Evolutionary conservation across 2,113 vertebrate species (phyloP).

Genomic region (Asarcornis scutulata): DNA sequence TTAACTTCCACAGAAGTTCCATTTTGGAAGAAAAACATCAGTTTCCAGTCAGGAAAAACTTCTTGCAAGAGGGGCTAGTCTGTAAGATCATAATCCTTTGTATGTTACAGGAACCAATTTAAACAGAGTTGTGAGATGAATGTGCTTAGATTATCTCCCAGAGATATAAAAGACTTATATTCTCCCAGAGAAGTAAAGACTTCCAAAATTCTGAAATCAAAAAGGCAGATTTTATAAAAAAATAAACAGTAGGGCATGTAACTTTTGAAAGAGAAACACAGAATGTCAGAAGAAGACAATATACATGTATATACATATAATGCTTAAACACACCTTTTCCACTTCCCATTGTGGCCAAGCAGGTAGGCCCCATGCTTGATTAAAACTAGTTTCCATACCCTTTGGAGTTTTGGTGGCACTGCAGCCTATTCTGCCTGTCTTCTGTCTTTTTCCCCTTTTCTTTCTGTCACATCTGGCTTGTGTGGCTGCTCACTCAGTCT

Average conservation of each 20-base stretch:
- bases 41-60: background rate
- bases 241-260: background rate
- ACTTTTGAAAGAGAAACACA: background rate
- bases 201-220: background rate
- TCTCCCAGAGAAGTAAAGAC: no score
- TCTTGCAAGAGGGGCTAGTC: background rate
- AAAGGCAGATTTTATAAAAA: background rate
- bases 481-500: background rate
- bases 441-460: no score
- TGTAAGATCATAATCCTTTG: background rate
- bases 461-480: background rate
- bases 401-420: background rate
- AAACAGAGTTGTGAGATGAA: background rate
- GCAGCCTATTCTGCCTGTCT: background rate
- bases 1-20: no score
- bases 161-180: background rate
- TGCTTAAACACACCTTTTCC: background rate
- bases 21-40: background rate
- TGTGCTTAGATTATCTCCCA: background rate
- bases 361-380: background rate
- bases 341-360: background rate
- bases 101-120: background rate
- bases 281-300: background rate
- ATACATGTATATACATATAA: background rate
- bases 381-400: background rate